Evolutionary conservation across 2,797 vertebrate species (phyloP).

Genomic region (Varecia variegata): DNA sequence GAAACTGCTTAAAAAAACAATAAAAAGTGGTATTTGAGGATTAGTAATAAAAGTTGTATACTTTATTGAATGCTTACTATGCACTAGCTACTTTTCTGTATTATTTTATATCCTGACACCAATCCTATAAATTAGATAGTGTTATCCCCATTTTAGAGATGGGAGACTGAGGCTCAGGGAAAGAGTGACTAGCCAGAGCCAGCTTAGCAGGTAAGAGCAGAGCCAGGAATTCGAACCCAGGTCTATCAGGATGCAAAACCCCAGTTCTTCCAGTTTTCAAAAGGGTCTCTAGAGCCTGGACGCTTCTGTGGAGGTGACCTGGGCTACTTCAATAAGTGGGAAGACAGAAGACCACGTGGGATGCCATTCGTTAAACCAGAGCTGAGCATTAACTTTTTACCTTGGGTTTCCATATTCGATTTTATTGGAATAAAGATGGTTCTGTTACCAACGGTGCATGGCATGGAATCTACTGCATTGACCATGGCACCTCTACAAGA

Average conservation of each 20-base stretch:
- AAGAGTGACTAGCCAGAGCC: not conserved
- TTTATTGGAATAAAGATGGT: not conserved
- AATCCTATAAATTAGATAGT: not conserved
- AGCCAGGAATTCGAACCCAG: not conserved
- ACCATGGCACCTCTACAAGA: not conserved
- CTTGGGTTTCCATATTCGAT: not conserved
- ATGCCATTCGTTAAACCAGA: not conserved
- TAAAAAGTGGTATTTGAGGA: not conserved
- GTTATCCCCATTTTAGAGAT: not conserved
- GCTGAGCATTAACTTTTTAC: not conserved
- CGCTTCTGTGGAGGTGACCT: not conserved
- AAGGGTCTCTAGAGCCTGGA: not conserved
- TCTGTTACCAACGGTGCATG: not conserved
- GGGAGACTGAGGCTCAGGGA: not conserved
- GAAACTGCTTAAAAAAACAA: conserved; percentile 19
- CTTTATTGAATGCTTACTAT: not conserved
- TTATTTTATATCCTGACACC: not conserved
- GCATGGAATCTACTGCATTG: not conserved
- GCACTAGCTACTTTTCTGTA: not conserved
- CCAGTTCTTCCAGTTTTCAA: not conserved
- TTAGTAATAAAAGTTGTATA: not conserved
- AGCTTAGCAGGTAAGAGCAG: not conserved
- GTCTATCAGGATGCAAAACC: not conserved
- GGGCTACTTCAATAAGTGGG: not conserved
- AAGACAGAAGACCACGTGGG: not conserved